phyloP scores from a whole-genome alignment of 1,140 invertebrate species.

The Sminthurinus signatus region DNA sequence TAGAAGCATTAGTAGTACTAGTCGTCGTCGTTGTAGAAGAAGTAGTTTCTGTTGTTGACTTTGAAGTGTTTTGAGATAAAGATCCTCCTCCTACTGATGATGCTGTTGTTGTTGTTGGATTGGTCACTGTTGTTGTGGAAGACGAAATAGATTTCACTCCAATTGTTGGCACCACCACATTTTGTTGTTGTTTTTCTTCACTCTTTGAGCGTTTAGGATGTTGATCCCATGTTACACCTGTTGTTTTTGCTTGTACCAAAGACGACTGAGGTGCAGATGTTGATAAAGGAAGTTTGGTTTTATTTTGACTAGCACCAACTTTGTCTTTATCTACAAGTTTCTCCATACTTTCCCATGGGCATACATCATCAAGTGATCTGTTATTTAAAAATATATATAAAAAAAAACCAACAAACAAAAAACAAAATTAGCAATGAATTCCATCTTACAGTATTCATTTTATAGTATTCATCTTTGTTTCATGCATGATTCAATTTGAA shows the following conservation, averaged over 20 bases:
- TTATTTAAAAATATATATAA: not conserved
- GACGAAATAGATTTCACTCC: not conserved
- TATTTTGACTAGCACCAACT: not conserved
- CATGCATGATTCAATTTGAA: too few relatives aligned
- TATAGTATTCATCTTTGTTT: too few relatives aligned
- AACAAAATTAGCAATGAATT: too few relatives aligned
- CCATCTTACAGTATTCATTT: too few relatives aligned
- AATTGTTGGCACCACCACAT: not conserved
- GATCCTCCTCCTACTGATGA: too few relatives aligned
- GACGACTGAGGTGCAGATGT: not conserved
- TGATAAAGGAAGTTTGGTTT: conserved; percentile 10
- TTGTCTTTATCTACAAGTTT: conserved; percentile 32
- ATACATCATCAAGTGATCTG: conserved; percentile 39
- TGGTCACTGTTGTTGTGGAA: conserved; percentile 8
- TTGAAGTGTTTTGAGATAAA: too few relatives aligned
- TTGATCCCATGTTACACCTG: not conserved
- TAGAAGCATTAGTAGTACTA: not conserved
- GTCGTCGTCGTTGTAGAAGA: not conserved
- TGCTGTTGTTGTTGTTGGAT: not conserved
- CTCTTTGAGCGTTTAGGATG: conserved; percentile 21
- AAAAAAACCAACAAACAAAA: too few relatives aligned
- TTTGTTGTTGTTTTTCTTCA: conserved; percentile 6
- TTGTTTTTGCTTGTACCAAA: not conserved
- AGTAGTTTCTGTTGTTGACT: not conserved
- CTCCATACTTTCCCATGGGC: conserved; percentile 40